Evolutionary conservation across 2,113 vertebrate species (phyloP).

Genomic region (Sylvilagus bachmani): DNA sequence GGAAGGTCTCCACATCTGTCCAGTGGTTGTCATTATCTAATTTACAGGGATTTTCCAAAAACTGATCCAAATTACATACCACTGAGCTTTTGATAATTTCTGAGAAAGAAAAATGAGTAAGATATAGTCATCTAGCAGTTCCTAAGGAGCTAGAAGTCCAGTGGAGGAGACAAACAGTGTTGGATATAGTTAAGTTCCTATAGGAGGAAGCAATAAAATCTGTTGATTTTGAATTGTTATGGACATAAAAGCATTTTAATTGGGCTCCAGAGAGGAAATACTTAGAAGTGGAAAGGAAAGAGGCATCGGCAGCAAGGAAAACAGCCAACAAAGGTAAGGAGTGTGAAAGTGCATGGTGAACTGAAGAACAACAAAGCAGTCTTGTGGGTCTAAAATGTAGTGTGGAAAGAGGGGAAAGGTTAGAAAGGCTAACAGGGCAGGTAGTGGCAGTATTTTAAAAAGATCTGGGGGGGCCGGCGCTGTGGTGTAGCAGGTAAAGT

Average conservation of each 20-base stretch:
- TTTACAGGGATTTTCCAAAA: neutral
- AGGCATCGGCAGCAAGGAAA: neutral
- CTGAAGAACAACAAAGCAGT: neutral
- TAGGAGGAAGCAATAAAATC: slow-evolving; percentile 27
- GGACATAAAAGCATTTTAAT: neutral
- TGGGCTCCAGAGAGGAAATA: neutral
- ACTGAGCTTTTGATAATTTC: neutral
- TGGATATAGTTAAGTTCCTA: neutral
- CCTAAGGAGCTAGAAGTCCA: neutral
- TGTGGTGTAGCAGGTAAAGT: too few relatives aligned
- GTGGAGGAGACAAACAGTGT: neutral
- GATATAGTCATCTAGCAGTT: neutral
- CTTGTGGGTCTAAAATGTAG: neutral
- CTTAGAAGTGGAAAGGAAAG: neutral
- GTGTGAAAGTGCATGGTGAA: neutral
- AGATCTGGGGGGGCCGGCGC: too few relatives aligned
- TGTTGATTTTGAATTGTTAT: neutral
- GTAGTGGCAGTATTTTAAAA: neutral
- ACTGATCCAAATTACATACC: neutral
- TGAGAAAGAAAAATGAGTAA: slow-evolving; percentile 21
- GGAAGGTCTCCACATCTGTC: neutral
- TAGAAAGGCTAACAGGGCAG: neutral
- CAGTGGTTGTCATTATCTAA: neutral
- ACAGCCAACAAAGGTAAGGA: neutral
- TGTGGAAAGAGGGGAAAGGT: neutral